Base-by-base conservation (phyloP, 37 sponge, comb jelly and placozoan species). In the Axinella damicornis region DNA sequence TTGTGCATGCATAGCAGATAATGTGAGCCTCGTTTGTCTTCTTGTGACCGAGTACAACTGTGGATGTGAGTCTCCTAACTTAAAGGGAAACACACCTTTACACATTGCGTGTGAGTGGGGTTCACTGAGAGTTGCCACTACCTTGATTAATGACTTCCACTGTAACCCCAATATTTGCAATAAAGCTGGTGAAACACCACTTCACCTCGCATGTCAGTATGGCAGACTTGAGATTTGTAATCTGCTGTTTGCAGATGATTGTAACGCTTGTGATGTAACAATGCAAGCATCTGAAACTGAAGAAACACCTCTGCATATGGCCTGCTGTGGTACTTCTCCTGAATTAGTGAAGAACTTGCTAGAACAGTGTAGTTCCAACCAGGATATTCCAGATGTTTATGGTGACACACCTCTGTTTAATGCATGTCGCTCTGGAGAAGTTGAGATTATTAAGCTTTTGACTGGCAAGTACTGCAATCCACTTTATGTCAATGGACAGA, bases 71-170 rank as follows among this genome's bases (percentile, higher is more conserved):
- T n/a, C n/a, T n/a, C n/a, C n/a, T n/a, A 46, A 46, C 27, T 61
- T 25, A 11, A 25, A 61, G 12, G 62, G 25, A 27, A 68, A 68
- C 12, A 68, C 69, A 30, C 69, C 69, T 6, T 32, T 68, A 13
- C 69, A 68, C 31, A 32, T 32, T 27, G 69, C 35, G 4, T 68
- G 69, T 68, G 69, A 68, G 28, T 68, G 69, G 69, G 69, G 69
- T 2, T 68, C 69, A 33, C 4, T 19, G 5, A 68, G 31, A 11
- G 69, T 13, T 32, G 31, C 28, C 4, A 2, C 2, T 30, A 30
- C 24, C 53, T 53, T 79, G 15, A 65, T 79, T n/a, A 13, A 31
- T 64, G 41, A 15, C 17, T 5, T 19, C 20, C 22, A 68, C 5
- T 32, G 31, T 32, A 6, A 68, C 6, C 19, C 28, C 20, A 68